These are phyloP conservation scores for Tetraodon nigroviridis DNA, from an alignment of 2,113 vertebrate species.

Conservation along the genomic window DNA sequence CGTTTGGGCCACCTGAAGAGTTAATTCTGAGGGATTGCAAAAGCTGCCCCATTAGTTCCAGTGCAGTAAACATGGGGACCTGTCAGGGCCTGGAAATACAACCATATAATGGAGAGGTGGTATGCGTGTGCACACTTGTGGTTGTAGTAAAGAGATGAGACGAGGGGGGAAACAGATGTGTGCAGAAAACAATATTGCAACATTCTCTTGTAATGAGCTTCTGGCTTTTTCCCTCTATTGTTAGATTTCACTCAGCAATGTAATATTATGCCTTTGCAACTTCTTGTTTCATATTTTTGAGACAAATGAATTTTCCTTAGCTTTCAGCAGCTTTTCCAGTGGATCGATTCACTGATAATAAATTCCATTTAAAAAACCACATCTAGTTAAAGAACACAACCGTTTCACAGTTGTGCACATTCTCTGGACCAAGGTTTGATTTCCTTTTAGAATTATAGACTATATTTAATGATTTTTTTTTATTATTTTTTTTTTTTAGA, in stretches of 20 bases:
- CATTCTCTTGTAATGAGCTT: conserved; percentile 17
- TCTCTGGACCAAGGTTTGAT: not conserved
- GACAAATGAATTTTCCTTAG: not conserved
- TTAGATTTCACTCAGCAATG: conserved; percentile 13
- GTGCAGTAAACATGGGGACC: conserved; percentile 47
- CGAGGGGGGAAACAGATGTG: conserved; percentile 31
- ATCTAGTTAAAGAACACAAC: not conserved
- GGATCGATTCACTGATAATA: not conserved
- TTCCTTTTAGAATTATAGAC: not conserved
- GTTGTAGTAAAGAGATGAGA: conserved; percentile 8
- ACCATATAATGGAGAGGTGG: conserved; percentile 26
- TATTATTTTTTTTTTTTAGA: not conserved
- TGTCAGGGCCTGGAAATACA: conserved; percentile 25
- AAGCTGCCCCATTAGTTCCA: conserved; percentile 55
- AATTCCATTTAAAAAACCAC: not conserved
- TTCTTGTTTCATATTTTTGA: no score
- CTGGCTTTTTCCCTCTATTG: not conserved
- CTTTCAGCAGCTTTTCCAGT: not conserved
- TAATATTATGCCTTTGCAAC: not conserved
- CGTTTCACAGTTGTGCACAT: not conserved
- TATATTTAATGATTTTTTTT: no score
- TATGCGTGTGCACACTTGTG: conserved; percentile 17
- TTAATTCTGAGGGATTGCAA: conserved; percentile 60
- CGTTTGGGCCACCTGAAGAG: conserved; percentile 42
- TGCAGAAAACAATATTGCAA: conserved; percentile 14